phyloP scores from a whole-genome alignment of 1,140 invertebrate species.

The Bombus vancouverensis region DNA sequence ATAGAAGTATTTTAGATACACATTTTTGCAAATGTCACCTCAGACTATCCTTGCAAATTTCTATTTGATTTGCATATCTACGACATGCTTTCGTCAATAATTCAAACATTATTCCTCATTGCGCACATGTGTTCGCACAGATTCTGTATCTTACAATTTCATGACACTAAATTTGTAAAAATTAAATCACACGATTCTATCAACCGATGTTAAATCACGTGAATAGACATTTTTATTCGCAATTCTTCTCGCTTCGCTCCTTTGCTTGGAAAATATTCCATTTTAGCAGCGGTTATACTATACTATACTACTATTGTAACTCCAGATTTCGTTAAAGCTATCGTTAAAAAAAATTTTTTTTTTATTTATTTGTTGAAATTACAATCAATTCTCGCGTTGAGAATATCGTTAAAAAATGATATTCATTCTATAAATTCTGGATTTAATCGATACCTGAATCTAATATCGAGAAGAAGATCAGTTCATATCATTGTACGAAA shows the following conservation, averaged over 20 bases:
- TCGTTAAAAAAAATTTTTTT: background rate
- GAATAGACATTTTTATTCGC: background rate
- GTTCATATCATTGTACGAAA: no score
- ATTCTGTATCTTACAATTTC: background rate
- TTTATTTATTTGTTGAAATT: no score
- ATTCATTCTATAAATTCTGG: background rate
- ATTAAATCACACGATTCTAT: background rate
- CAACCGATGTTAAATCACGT: background rate
- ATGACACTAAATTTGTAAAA: background rate
- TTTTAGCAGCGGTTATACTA: background rate
- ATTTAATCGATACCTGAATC: background rate
- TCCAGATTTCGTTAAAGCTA: background rate
- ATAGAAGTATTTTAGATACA: no score
- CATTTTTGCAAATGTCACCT: no score
- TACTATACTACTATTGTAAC: background rate
- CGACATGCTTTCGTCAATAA: no score
- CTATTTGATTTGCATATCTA: no score
- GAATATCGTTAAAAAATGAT: background rate
- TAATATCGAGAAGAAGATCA: no score
- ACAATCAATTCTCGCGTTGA: no score
- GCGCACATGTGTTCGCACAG: no score
- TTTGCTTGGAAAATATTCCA: background rate
- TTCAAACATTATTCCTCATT: no score
- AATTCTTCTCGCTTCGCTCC: background rate
- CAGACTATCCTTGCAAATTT: no score